A percentile compares a stretch with the other conserved stretches of the same genome.
These are phyloP conservation scores for Balanococcus diminutus DNA, from an alignment of 2,888 invertebrate species.

Conservation along the genomic window DNA sequence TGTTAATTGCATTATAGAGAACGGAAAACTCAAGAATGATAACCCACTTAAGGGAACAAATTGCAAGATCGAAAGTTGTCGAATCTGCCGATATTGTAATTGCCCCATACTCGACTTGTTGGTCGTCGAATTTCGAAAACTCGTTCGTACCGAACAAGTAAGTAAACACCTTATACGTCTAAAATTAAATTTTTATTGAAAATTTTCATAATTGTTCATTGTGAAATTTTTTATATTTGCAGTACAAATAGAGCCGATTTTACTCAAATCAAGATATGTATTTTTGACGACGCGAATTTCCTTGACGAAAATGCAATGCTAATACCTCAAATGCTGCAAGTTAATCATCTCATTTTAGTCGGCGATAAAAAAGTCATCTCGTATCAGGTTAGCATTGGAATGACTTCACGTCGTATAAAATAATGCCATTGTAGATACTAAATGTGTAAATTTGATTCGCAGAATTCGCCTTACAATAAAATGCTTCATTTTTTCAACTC, in stretches of 20 bases:
- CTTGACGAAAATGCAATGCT: constrained; percentile 14
- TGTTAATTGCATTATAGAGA: no score
- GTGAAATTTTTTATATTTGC: no score
- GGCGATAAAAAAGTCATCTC: not conserved
- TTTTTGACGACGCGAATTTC: constrained; percentile 44
- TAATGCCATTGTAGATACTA: no score
- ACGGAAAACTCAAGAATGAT: not conserved
- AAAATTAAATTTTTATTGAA: not conserved
- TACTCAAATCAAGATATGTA: constrained; percentile 20
- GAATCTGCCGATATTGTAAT: constrained; percentile 3
- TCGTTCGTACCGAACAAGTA: constrained; percentile 38
- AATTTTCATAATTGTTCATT: not conserved
- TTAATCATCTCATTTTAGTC: not conserved
- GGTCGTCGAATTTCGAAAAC: constrained; percentile 39
- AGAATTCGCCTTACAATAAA: constrained; percentile 3
- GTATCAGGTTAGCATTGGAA: not conserved
- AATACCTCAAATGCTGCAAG: constrained; percentile 27
- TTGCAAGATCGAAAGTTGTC: constrained; percentile 2
- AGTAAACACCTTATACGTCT: not conserved
- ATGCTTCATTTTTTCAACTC: not conserved
- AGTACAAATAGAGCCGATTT: constrained; percentile 16
- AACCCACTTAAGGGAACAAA: not conserved
- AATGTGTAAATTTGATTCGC: not conserved
- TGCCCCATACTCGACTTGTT: not conserved
- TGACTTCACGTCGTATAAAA: no score